phyloP scores from a whole-genome alignment of 1,140 invertebrate genomes.

The Steinernema khuongi region DNA sequence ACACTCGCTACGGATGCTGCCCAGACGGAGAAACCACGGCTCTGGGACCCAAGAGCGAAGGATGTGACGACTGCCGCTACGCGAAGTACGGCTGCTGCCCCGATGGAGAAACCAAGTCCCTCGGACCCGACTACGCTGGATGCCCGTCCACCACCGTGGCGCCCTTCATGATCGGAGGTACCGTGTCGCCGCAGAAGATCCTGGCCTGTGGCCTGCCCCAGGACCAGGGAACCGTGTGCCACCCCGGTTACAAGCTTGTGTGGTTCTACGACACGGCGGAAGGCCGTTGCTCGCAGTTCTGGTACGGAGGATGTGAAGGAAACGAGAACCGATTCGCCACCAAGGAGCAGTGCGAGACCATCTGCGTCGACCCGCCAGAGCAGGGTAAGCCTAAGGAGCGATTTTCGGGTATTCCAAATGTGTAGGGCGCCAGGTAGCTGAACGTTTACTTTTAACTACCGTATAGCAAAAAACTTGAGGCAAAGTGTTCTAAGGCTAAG shows the following conservation, averaged over 20 bases:
- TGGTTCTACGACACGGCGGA: constrained; percentile 81
- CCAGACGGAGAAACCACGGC: constrained; percentile 77
- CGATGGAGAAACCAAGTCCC: constrained; percentile 59
- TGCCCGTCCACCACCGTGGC: constrained; percentile 54
- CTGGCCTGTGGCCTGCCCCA: constrained; percentile 38
- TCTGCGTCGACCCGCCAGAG: constrained; percentile 78
- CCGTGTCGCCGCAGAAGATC: constrained; percentile 52
- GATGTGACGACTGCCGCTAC: constrained; percentile 65
- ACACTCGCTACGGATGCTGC: constrained; percentile 85
- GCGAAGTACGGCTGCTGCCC: constrained; percentile 40
- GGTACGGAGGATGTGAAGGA: constrained; percentile 79
- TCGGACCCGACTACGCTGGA: constrained; percentile 57
- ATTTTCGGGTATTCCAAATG: too few species aligned
- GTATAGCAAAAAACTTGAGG: too few species aligned
- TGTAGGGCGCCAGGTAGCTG: too few species aligned
- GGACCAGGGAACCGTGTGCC: constrained; percentile 47
- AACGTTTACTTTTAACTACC: too few species aligned
- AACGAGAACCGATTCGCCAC: constrained; percentile 77
- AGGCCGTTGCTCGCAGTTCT: constrained; percentile 70
- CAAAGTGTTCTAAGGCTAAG: too few species aligned
- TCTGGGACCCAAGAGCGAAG: constrained; percentile 73
- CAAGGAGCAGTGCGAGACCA: constrained; percentile 76
- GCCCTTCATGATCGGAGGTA: constrained; percentile 52
- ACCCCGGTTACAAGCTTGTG: constrained; percentile 66
- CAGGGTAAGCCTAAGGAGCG: too few species aligned